phyloP scores from a whole-genome alignment of 2,888 invertebrate species.

The Actias luna region DNA sequence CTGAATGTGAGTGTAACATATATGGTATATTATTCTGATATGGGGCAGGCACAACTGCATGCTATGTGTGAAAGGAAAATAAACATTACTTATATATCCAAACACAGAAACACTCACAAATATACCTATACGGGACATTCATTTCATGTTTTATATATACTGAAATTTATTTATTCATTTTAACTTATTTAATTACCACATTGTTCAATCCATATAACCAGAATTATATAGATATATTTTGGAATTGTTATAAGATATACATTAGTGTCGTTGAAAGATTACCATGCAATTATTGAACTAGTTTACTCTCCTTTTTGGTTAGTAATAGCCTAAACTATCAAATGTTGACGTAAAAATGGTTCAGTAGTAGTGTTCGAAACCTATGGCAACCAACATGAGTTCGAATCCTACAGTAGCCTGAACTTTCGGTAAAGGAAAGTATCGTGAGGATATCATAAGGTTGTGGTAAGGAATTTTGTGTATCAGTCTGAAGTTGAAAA shows the following conservation, averaged over 20 bases:
- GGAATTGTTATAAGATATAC: background rate
- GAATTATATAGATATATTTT: background rate
- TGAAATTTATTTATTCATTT: background rate
- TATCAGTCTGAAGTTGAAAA: no score
- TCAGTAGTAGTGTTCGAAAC: no score
- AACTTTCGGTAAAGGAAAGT: no score
- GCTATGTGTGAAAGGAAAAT: slow-evolving; percentile 1
- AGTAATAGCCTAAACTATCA: background rate
- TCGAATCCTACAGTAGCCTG: no score
- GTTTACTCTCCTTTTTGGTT: background rate
- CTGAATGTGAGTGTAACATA: slow-evolving; percentile 8
- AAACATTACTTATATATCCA: background rate
- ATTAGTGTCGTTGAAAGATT: background rate
- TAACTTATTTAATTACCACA: background rate
- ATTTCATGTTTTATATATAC: background rate
- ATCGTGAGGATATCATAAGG: no score
- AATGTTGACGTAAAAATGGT: no score
- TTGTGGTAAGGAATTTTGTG: no score
- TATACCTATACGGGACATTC: background rate
- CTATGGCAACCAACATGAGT: no score
- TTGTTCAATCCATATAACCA: no score
- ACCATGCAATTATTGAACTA: background rate
- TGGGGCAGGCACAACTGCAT: slow-evolving; percentile 9
- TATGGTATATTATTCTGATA: slow-evolving; percentile 7
- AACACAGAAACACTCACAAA: background rate